Conservation (phyloP, 2,113 vertebrate species). For the Xiphophorus maculatus region DNA sequence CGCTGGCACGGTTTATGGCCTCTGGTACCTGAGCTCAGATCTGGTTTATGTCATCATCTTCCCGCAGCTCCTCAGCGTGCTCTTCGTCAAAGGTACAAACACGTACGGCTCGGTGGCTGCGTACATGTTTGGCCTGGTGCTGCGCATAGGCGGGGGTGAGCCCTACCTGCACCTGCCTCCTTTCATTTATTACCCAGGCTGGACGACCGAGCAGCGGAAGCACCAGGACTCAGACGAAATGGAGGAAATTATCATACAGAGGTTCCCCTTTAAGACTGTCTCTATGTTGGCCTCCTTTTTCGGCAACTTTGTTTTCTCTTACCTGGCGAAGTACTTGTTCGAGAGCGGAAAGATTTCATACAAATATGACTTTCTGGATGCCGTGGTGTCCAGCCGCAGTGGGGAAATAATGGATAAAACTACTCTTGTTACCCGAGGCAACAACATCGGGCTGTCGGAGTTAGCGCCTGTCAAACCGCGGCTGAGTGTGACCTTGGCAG, state of each 20-base stretch:
- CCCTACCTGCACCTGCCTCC: conserved; percentile 92
- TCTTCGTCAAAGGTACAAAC: conserved; percentile 96
- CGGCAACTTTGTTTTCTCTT: conserved; percentile 88
- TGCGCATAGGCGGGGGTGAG: conserved; percentile 94
- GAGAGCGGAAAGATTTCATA: conserved; percentile 94
- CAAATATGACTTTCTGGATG: conserved; percentile 94
- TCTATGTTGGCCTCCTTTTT: conserved; percentile 93
- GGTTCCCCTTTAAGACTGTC: conserved; percentile 95
- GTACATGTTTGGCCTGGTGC: conserved; percentile 89
- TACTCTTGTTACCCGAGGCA: conserved; percentile 90
- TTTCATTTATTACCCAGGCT: conserved; percentile 92
- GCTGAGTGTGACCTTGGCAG: conserved; percentile 88
- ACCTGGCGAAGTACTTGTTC: conserved; percentile 95
- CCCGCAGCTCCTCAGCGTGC: conserved; percentile 93
- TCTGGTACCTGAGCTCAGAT: conserved; percentile 99
- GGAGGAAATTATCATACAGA: conserved; percentile 85
- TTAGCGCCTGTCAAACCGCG: conserved; percentile 90
- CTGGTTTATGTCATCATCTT: conserved; percentile 99
- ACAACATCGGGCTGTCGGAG: conserved; percentile 94
- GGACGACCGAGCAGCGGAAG: conserved; percentile 68
- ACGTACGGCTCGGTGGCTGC: conserved; percentile 94
- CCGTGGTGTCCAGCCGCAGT: conserved; percentile 93
- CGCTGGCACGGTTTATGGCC: conserved; percentile 92
- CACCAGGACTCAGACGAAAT: conserved; percentile 68
- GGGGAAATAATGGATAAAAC: conserved; percentile 98